A percentile compares a stretch with the other conserved stretches of the same genome.
phyloP scores from a whole-genome alignment of 2,797 vertebrate genomes.

The Semotilus atromaculatus region DNA sequence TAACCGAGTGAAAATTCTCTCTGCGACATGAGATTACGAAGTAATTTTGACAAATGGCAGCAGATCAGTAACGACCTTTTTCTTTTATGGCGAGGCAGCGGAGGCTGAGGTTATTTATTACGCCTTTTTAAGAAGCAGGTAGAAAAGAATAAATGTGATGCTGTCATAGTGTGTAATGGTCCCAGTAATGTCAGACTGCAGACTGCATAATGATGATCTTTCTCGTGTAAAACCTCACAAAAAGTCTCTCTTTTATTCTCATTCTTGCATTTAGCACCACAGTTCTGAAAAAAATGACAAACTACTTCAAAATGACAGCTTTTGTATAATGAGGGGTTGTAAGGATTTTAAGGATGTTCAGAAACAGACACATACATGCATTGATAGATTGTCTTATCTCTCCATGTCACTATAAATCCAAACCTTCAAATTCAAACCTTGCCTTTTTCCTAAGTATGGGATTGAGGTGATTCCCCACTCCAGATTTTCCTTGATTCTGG shows the following conservation, averaged over 20 bases:
- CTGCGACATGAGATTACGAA: conserved; percentile 75
- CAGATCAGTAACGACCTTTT: conserved; percentile 77
- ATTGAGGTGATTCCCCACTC: conserved; percentile 22
- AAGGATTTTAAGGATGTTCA: conserved; percentile 29
- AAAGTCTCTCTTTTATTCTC: conserved; percentile 18
- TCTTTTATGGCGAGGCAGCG: conserved; percentile 62
- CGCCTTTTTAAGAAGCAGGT: conserved; percentile 80
- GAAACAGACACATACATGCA: conserved; percentile 4
- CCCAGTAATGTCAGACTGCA: conserved; percentile 80
- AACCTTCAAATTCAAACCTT: not conserved
- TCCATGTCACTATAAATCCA: not conserved
- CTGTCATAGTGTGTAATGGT: conserved; percentile 84
- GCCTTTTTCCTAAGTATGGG: not conserved
- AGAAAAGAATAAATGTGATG: conserved; percentile 79
- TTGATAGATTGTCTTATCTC: not conserved
- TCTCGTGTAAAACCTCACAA: conserved; percentile 54
- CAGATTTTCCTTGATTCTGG: conserved; percentile 15
- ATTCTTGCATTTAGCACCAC: conserved; percentile 17
- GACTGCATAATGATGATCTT: conserved; percentile 76
- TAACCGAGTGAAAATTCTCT: conserved; percentile 78
- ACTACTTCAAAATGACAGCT: not conserved
- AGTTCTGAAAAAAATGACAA: conserved; percentile 2
- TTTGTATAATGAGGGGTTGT: conserved; percentile 11
- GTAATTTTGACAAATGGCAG: conserved; percentile 84
- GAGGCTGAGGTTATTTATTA: conserved; percentile 79